Conservation (phyloP, 2,113 vertebrate species). For the Cephalopholis sonnerati region DNA sequence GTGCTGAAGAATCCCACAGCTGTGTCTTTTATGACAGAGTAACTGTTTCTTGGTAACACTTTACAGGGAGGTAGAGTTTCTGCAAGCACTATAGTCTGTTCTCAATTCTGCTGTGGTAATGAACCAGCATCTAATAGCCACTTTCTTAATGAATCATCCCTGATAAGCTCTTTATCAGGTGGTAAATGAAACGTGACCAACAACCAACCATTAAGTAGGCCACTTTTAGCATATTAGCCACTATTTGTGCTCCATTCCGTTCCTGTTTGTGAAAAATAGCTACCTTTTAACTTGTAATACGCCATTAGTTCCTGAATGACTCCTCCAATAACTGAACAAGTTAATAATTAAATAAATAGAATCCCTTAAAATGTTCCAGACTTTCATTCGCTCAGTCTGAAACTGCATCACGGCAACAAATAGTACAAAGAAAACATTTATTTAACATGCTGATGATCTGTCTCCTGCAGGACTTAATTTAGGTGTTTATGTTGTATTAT, state of each 20-base stretch:
- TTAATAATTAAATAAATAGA: neutral
- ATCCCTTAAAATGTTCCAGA: neutral
- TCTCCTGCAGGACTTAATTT: neutral
- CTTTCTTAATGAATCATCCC: neutral
- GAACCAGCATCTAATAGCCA: neutral
- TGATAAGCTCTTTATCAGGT: neutral
- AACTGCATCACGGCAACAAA: neutral
- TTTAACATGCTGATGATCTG: neutral
- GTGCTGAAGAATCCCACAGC: slow-evolving; percentile 32
- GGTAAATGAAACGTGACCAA: neutral
- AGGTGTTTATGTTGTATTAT: neutral
- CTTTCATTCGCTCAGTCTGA: neutral
- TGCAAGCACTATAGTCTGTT: neutral
- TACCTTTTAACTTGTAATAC: neutral
- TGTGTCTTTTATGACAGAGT: slow-evolving; percentile 20
- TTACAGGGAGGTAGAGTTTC: neutral
- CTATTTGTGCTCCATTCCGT: neutral
- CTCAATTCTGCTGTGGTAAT: neutral
- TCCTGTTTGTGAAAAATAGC: neutral
- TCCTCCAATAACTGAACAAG: neutral
- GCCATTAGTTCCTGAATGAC: neutral
- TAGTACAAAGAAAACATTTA: neutral
- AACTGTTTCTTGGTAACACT: neutral
- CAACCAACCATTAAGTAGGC: neutral
- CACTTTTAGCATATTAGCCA: neutral